Conservation (phyloP, 2,113 vertebrate genomes). For the Gorsachius goisagi region DNA sequence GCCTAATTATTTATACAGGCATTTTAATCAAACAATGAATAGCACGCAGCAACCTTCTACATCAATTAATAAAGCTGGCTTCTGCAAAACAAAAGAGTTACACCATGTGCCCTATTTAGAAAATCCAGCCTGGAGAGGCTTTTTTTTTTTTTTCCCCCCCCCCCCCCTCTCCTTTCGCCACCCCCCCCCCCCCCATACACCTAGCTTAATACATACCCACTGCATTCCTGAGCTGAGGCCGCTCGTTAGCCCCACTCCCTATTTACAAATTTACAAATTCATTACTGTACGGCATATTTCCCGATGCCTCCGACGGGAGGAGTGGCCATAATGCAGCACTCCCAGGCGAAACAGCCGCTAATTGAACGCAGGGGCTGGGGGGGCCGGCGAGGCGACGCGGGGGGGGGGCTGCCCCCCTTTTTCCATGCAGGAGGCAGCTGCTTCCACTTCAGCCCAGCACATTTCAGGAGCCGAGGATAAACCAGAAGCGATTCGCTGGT, state of each 20-base stretch:
- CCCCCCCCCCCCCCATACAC: neutral
- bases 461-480: constrained; percentile 69
- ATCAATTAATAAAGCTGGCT: constrained; percentile 74
- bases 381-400: neutral
- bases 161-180: neutral
- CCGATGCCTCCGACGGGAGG: constrained; percentile 63
- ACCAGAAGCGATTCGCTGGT: neutral
- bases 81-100: constrained; percentile 66
- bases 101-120: constrained; percentile 57
- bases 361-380: constrained; percentile 71
- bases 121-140: constrained; percentile 40
- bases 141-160: neutral
- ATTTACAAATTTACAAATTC: constrained; percentile 53
- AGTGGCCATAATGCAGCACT: constrained; percentile 76
- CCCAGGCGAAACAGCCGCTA: constrained; percentile 74
- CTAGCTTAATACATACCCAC: constrained; percentile 4
- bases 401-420: constrained; percentile 4
- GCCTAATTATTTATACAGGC: constrained; percentile 72
- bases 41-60: constrained; percentile 70
- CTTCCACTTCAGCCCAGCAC: constrained; percentile 78
- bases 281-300: constrained; percentile 3
- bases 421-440: constrained; percentile 77
- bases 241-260: constrained; percentile 15
- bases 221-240: constrained; percentile 34
- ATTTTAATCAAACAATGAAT: constrained; percentile 79